Conservation (phyloP, 2,888 invertebrate genomes). For the Stictocephala bisonia region DNA sequence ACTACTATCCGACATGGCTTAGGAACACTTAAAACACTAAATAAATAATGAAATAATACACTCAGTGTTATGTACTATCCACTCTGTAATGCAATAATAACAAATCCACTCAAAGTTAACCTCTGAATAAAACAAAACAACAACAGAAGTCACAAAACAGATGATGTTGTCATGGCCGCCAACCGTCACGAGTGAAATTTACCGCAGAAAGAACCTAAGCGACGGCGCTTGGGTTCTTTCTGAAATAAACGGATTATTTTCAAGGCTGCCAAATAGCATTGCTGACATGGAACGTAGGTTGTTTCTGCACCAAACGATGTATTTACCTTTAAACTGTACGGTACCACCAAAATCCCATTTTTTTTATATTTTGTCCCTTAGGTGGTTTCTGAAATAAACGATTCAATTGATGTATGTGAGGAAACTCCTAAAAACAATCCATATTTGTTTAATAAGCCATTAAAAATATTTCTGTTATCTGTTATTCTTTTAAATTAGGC, state of each 20-base stretch:
- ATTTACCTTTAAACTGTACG: slow-evolving; percentile 31
- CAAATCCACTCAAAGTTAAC: no score
- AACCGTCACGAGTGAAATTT: slow-evolving; percentile 38
- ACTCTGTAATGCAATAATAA: no score
- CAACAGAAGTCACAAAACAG: slow-evolving; percentile 13
- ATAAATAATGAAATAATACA: not conserved
- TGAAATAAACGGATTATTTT: slow-evolving; percentile 46
- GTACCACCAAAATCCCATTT: not conserved
- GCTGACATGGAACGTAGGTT: slow-evolving; percentile 24
- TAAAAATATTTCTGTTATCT: no score
- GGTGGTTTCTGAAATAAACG: slow-evolving; percentile 31
- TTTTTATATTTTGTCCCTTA: slow-evolving; percentile 16
- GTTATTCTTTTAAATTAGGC: no score
- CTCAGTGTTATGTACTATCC: no score
- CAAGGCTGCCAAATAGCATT: slow-evolving; percentile 43
- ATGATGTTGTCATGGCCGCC: not conserved
- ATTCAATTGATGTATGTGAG: no score
- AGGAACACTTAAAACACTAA: not conserved
- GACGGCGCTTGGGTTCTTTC: slow-evolving; percentile 44
- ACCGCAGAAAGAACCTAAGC: slow-evolving; percentile 43
- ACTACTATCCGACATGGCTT: slow-evolving; percentile 40
- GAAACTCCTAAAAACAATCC: not conserved
- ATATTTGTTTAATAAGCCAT: not conserved
- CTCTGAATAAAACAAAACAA: slow-evolving; percentile 1
- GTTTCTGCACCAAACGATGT: slow-evolving; percentile 45